Percentiles rank a stretch among this genome's conserved stretches.
Conservation (phyloP, 2,113 vertebrate genomes). For the Potamarius usumacintae region DNA sequence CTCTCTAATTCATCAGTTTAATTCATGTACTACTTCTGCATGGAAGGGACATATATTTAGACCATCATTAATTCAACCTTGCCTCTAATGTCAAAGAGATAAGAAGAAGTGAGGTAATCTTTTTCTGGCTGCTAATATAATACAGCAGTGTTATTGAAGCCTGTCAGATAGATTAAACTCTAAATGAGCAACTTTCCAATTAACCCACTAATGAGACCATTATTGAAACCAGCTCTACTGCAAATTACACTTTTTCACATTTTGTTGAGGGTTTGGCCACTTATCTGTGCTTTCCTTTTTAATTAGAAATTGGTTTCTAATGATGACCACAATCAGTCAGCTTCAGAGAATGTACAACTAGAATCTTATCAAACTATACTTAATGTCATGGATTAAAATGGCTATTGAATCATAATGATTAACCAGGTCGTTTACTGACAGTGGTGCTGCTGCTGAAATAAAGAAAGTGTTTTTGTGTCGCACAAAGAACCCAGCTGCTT, state of each 20-base stretch:
- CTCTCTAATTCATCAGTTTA: constrained; percentile 11
- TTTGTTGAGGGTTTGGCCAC: constrained; percentile 68
- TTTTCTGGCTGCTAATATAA: constrained; percentile 73
- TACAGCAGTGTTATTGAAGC: constrained; percentile 77
- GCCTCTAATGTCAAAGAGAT: constrained; percentile 79
- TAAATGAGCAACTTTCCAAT: constrained; percentile 72
- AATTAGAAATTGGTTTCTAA: constrained; percentile 74
- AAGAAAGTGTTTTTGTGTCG: constrained; percentile 5
- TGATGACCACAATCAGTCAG: constrained; percentile 73
- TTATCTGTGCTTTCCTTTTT: constrained; percentile 74
- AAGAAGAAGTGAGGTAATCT: constrained; percentile 73
- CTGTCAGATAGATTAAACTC: constrained; percentile 74
- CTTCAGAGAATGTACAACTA: constrained; percentile 55
- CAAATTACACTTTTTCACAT: constrained; percentile 72
- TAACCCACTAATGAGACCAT: constrained; percentile 72
- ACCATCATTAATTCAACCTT: constrained; percentile 76
- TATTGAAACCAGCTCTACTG: constrained; percentile 68
- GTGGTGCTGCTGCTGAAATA: constrained; percentile 32
- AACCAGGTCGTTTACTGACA: constrained; percentile 41
- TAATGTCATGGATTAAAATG: constrained; percentile 43
- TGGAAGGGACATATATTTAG: constrained; percentile 74
- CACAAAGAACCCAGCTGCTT: constrained; percentile 1
- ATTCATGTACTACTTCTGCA: constrained; percentile 63
- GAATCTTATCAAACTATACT: constrained; percentile 46
- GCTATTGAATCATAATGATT: constrained; percentile 50